Base-by-base conservation (phyloP, 2,888 invertebrate genomes). In the Platycheirus rosarum region DNA sequence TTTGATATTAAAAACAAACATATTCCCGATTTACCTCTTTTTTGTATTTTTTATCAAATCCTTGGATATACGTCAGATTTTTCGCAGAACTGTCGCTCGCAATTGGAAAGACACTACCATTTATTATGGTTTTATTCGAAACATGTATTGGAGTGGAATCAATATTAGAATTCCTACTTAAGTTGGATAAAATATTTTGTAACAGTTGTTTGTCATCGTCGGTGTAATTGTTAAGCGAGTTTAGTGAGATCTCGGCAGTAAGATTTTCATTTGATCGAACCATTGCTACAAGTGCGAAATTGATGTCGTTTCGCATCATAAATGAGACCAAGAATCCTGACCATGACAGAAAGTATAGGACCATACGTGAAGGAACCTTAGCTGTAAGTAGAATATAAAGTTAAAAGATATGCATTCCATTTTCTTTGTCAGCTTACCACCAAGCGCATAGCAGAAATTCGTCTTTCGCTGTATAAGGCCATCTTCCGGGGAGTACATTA, bases 261-360 rank as follows among this genome's bases (percentile, higher is more conserved):
- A 16, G 16, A 23, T 86, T 55, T 88, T 84, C 84, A 88, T 90
- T 74, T 3, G 86, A 73, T 20, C 84, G 78, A 8, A 92, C 93
- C 94, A 95, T 95, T 5, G 93, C 94, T 18, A 94, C 94, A 84
- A 94, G 92, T 1, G 94, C 93, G 85, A 94, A 91, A 88, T 94
- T 94, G 86, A 95, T 94, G 89, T 95, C 94, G 85, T 93, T 94
- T 57, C 94, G 91, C 94, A 94, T 94, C 94, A 95, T 94, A 86
- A 95, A 95, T 2, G 94, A 94, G 5, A 94, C 94, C 73, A 94
- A 91, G 87, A 94, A 95, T 53, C 94, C 94, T 29, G 93, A 93
- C 92, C 94, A 95, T 82, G 94, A 94, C 76, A 95, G 90, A 87
- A 95, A 91, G 89, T 95, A 95, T 26, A 95, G 91, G 35, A 94